These are phyloP conservation scores for Apostichopus leukothele DNA, from an alignment of 53 echinoderm and acorn worm species.

Conservation along the genomic window DNA sequence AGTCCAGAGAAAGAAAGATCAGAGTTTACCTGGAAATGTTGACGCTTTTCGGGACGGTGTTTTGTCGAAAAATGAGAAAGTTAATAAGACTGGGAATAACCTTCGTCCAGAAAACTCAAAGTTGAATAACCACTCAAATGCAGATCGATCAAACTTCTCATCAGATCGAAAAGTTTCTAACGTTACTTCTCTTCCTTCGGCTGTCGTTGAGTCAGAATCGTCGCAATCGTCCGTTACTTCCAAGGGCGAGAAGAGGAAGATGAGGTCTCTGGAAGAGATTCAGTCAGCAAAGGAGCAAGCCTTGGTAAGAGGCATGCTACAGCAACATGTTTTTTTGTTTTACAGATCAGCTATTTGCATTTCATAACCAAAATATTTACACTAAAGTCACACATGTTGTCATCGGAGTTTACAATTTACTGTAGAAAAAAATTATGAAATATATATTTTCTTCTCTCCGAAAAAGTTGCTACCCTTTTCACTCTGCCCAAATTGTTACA, in stretches of 20 bases:
- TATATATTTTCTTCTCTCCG: too few species aligned
- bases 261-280: conserved; percentile 79
- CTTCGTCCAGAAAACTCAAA: background rate
- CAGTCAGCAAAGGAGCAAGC: conserved; percentile 63
- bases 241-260: conserved; percentile 40
- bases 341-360: too few species aligned
- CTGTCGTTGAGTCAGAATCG: background rate
- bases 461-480: too few species aligned
- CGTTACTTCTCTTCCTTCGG: background rate
- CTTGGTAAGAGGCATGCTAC: conserved; percentile 54
- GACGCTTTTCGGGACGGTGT: background rate
- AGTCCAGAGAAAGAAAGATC: conserved; percentile 1
- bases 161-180: background rate
- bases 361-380: too few species aligned
- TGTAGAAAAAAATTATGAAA: too few species aligned
- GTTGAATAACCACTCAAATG: background rate
- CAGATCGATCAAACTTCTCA: background rate
- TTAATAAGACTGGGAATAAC: too few species aligned
- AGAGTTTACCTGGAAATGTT: background rate
- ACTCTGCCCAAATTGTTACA: too few species aligned
- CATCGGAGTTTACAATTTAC: too few species aligned
- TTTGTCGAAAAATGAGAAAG: background rate
- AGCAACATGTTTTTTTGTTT: too few species aligned
- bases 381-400: too few species aligned
- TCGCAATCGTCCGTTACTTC: background rate